Conservation (phyloP, 2,797 vertebrate species). For the Carcharodon carcharias region DNA sequence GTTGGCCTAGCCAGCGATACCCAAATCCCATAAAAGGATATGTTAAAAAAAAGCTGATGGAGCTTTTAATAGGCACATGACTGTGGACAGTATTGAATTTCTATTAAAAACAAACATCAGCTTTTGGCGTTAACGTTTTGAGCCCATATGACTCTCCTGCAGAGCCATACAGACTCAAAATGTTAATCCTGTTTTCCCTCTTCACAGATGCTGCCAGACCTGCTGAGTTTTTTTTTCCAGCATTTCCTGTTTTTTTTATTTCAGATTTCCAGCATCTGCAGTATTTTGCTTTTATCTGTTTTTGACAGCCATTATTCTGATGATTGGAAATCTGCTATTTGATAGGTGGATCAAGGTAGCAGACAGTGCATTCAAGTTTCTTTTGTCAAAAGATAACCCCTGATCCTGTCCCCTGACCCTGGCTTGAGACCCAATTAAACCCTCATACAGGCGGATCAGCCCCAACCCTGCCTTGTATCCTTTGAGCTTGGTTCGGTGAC, state of each 20-base stretch:
- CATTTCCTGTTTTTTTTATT: no score
- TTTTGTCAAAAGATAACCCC: not conserved
- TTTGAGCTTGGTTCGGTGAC: constrained; percentile 18
- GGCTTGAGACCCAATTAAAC: not conserved
- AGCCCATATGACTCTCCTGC: no score
- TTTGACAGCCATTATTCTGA: not conserved
- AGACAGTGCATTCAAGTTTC: not conserved
- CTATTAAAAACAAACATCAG: not conserved
- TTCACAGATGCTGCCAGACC: no score
- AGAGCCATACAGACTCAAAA: no score
- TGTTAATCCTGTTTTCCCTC: no score
- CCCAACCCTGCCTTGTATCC: not conserved
- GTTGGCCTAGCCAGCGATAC: no score
- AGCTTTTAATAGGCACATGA: not conserved
- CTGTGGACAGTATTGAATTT: not conserved
- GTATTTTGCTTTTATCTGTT: not conserved
- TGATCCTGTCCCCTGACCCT: not conserved
- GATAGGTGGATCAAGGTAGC: not conserved
- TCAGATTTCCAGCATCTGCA: no score
- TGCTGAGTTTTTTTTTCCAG: no score
- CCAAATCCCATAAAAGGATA: no score
- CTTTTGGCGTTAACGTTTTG: not conserved
- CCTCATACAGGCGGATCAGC: not conserved
- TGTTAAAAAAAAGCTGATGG: not conserved
- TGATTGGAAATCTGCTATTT: not conserved